phyloP scores from a whole-genome alignment of 2,797 vertebrate genomes.

The Esox lucius region DNA sequence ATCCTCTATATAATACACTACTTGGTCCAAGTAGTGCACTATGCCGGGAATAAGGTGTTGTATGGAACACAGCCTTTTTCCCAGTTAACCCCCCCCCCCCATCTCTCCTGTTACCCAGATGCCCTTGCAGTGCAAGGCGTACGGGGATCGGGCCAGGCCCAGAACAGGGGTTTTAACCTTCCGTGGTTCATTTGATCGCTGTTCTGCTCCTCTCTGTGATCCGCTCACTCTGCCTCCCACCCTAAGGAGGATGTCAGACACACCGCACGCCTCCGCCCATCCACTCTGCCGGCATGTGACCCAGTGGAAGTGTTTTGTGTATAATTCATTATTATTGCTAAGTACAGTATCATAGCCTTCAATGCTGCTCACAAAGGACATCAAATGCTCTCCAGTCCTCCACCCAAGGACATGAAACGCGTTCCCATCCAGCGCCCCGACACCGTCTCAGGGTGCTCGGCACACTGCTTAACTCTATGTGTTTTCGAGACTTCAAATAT shows the following conservation, averaged over 20 bases:
- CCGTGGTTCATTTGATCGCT: slow-evolving; percentile 7
- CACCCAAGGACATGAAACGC: too few species aligned
- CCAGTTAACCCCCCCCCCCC: background rate
- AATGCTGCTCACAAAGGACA: slow-evolving; percentile 38
- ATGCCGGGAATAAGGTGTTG: background rate
- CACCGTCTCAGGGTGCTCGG: slow-evolving; percentile 35
- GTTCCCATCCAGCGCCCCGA: background rate
- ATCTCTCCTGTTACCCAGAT: background rate
- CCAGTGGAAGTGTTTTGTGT: slow-evolving; percentile 19
- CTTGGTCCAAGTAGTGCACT: background rate
- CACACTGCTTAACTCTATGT: slow-evolving; percentile 39
- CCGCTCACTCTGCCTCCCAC: slow-evolving; percentile 7
- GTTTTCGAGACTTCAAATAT: slow-evolving; percentile 61
- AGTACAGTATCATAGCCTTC: slow-evolving; percentile 30
- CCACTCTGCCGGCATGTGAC: background rate
- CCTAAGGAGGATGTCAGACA: slow-evolving; percentile 18
- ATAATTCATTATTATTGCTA: slow-evolving; percentile 52
- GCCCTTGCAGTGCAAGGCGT: slow-evolving; percentile 1
- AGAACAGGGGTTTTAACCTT: slow-evolving; percentile 4
- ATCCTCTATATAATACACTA: background rate
- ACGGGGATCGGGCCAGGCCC: background rate
- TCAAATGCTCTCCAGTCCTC: slow-evolving; percentile 25
- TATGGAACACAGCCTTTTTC: background rate
- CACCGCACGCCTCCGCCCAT: slow-evolving; percentile 17
- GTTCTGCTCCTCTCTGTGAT: slow-evolving; percentile 40